Percentiles rank a stretch among this genome's conserved stretches.
Evolutionary conservation across 2,888 invertebrate species (phyloP).

Genomic region (Invenusta paracnida): DNA sequence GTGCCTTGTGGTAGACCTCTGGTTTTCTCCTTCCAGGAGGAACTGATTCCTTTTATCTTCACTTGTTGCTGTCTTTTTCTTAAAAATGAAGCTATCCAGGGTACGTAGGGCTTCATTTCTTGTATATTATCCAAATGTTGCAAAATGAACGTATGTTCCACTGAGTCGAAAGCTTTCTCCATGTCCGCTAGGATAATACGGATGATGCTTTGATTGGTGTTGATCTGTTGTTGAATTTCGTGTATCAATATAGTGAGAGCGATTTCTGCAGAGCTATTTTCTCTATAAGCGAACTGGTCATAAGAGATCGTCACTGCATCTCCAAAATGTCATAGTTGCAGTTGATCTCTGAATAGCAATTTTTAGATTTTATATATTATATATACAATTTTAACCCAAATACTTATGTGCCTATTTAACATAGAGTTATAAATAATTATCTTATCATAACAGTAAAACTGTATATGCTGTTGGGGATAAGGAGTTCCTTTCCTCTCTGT

Average conservation of each 20-base stretch:
- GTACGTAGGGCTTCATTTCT: too few species aligned
- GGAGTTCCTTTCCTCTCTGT: not conserved
- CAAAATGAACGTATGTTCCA: too few species aligned
- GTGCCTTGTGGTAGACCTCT: not conserved
- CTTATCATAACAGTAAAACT: not conserved
- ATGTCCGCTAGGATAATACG: not conserved
- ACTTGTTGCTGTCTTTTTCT: not conserved
- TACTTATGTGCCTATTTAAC: too few species aligned
- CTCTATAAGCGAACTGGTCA: not conserved
- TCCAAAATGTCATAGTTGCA: not conserved
- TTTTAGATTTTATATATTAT: too few species aligned
- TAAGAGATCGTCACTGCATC: too few species aligned
- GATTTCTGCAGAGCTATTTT: not conserved
- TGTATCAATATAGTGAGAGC: not conserved
- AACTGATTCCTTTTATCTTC: not conserved
- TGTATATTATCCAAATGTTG: too few species aligned
- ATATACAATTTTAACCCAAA: too few species aligned
- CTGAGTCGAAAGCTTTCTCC: too few species aligned
- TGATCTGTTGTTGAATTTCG: not conserved
- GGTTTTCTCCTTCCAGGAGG: not conserved
- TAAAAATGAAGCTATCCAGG: not conserved
- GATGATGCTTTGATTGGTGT: not conserved
- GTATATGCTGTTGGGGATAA: not conserved
- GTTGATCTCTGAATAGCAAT: too few species aligned
- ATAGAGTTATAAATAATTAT: too few species aligned